Conservation (phyloP, 2,888 invertebrate species). For the Panorpa germanica region DNA sequence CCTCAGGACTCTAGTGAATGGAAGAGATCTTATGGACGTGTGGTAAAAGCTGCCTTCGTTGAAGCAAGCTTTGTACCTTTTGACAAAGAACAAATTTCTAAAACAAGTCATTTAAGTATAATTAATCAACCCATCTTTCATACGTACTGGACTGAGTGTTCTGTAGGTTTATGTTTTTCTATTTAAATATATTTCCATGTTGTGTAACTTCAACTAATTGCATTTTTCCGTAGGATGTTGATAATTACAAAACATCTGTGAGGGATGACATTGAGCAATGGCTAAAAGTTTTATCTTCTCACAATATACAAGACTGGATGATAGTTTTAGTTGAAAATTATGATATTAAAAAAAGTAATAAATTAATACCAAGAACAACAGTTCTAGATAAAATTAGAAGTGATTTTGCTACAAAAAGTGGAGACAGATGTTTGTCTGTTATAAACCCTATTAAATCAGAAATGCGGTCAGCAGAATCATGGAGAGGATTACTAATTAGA, state of each 20-base stretch:
- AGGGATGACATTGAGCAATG: constrained; percentile 80
- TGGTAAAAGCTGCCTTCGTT: constrained; percentile 65
- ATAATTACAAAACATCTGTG: constrained; percentile 72
- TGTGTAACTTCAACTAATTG: constrained; percentile 6
- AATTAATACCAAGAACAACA: constrained; percentile 77
- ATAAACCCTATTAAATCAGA: constrained; percentile 83
- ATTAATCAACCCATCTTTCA: constrained; percentile 82
- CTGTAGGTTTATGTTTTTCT: constrained; percentile 37
- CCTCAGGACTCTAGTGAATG: constrained; percentile 83
- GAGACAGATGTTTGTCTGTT: constrained; percentile 71
- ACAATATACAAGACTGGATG: constrained; percentile 79
- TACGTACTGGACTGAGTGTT: constrained; percentile 89
- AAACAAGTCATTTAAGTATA: constrained; percentile 55
- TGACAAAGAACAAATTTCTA: constrained; percentile 51
- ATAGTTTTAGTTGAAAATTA: constrained; percentile 83
- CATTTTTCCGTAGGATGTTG: constrained; percentile 54
- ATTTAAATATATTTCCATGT: constrained; percentile 4
- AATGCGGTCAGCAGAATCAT: constrained; percentile 76
- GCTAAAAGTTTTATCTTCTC: constrained; percentile 57
- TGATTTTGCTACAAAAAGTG: constrained; percentile 84
- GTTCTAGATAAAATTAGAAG: constrained; percentile 87
- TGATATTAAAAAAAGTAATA: constrained; percentile 80
- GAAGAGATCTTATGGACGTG: constrained; percentile 76
- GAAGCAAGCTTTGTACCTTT: constrained; percentile 68
- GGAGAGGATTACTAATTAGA: constrained; percentile 67